Base-by-base conservation (phyloP, 2,888 invertebrate species). In the Chamaedrilus cognettii region DNA sequence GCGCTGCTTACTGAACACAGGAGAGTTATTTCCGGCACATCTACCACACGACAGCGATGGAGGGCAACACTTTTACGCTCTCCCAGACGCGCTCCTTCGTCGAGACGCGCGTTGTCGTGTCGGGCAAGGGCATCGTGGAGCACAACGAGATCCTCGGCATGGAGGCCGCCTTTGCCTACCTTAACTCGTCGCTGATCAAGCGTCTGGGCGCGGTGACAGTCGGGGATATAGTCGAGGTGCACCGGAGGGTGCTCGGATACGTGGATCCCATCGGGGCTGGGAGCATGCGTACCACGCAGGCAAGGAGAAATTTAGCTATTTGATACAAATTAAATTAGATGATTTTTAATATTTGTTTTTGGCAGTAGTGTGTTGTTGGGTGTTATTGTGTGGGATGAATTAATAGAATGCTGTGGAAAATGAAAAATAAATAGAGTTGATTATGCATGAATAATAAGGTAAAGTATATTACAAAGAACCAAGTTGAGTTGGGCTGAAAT, bases 11-110 rank as follows among this genome's bases (percentile, higher is more conserved):
- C n/a, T n/a, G n/a, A n/a, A n/a, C n/a, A n/a, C n/a, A 92, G 80
- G 96, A 97, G 83, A 94, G 94, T 1, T 98, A 96, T 83, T 96
- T 94, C 82, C 85, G 87, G 74, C 95, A 97, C 80, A 94, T 98
- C 70, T 96, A 96, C 83, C 97, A 98, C 80, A 95, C 96, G 0
- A 96, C 95, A 28, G 97, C 94, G 31, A 95, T 98, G 72, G 98
- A 98, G 85, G 97, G 97, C 0, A 98, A 98, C 80, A 97, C 97
- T 0, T 93, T 99, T 91, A 92, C 93, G 2, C 86, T 98, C 52
- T 90, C 91, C 30, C 94, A 98, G 83, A 93, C 97, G 0, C 87
- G 96, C 72, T 91, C 91, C 67, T 90, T 98, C 70, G 87, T 98
- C 30, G 97, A 98, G 85, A 97, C 96, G 0, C 88, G 91, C 55